Evolutionary conservation across 2,797 vertebrate species (phyloP).

Genomic region (Champsocephalus esox): DNA sequence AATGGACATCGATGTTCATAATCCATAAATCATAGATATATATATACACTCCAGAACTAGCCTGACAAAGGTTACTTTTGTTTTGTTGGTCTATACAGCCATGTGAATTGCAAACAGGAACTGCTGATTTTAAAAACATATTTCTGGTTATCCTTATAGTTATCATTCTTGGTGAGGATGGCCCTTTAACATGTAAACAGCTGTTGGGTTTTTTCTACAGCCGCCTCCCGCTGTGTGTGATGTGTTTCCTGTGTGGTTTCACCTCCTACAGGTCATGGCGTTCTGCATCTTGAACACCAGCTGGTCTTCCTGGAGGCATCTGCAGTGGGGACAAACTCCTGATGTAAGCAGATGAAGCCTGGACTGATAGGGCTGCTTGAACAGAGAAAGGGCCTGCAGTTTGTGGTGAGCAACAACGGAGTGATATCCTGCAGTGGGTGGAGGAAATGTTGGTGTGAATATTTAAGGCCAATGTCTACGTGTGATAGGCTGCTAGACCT

Average conservation of each 20-base stretch:
- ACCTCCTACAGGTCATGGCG: background rate
- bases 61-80: too few relatives aligned
- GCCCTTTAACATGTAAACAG: background rate
- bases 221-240: background rate
- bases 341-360: background rate
- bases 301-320: background rate
- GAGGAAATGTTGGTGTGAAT: background rate
- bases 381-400: background rate
- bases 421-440: conserved; percentile 1
- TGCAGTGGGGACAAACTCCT: background rate
- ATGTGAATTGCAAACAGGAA: too few relatives aligned
- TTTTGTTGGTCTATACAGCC: too few relatives aligned
- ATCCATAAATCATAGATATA: too few relatives aligned
- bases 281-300: background rate
- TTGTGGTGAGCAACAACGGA: background rate
- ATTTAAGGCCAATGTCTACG: background rate
- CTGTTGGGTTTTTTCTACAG: background rate
- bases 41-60: too few relatives aligned
- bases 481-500: conserved; percentile 20
- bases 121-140: too few relatives aligned
- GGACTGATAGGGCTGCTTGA: too few relatives aligned
- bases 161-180: too few relatives aligned
- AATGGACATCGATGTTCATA: too few relatives aligned
- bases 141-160: too few relatives aligned
- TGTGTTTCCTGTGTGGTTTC: conserved; percentile 10